Conservation (phyloP, 1,140 invertebrate genomes). For the Charaxes varanes region DNA sequence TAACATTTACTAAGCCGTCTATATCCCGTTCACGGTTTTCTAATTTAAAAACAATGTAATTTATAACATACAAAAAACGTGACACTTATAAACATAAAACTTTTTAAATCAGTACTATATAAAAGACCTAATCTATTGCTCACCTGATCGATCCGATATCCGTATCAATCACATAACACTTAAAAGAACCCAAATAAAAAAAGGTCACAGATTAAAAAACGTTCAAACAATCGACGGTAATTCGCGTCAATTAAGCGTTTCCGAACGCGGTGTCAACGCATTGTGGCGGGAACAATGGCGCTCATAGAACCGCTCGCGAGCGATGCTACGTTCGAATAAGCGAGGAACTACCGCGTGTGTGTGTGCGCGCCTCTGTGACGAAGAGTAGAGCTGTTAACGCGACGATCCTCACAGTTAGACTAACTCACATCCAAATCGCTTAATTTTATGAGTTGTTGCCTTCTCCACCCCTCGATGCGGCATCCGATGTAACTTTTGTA, state of each 20-base stretch:
- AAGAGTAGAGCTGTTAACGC: slow-evolving; percentile 54
- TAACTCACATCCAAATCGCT: slow-evolving; percentile 74
- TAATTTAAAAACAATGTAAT: too few relatives aligned
- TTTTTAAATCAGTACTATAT: background rate
- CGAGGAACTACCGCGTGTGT: background rate
- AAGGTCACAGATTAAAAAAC: slow-evolving; percentile 30
- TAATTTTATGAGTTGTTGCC: slow-evolving; percentile 76
- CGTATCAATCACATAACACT: slow-evolving; percentile 33
- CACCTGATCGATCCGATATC: slow-evolving; percentile 40
- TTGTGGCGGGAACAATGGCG: slow-evolving; percentile 45
- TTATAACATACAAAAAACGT: too few relatives aligned
- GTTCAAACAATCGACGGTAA: slow-evolving; percentile 23
- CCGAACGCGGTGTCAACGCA: slow-evolving; percentile 42
- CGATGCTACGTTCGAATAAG: slow-evolving; percentile 9
- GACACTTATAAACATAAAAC: too few relatives aligned
- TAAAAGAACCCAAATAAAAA: slow-evolving; percentile 22
- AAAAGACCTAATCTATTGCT: slow-evolving; percentile 21
- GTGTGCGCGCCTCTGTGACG: slow-evolving; percentile 12
- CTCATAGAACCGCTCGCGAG: slow-evolving; percentile 15
- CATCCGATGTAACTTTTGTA: slow-evolving; percentile 38
- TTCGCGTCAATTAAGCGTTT: slow-evolving; percentile 32
- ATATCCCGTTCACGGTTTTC: too few relatives aligned
- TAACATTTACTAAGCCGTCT: too few relatives aligned
- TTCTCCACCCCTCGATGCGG: slow-evolving; percentile 65
- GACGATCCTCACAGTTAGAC: slow-evolving; percentile 69